A percentile compares a stretch with the other conserved stretches of the same genome.
Conservation (phyloP, 2,888 invertebrate species). For the Muscina levida region DNA sequence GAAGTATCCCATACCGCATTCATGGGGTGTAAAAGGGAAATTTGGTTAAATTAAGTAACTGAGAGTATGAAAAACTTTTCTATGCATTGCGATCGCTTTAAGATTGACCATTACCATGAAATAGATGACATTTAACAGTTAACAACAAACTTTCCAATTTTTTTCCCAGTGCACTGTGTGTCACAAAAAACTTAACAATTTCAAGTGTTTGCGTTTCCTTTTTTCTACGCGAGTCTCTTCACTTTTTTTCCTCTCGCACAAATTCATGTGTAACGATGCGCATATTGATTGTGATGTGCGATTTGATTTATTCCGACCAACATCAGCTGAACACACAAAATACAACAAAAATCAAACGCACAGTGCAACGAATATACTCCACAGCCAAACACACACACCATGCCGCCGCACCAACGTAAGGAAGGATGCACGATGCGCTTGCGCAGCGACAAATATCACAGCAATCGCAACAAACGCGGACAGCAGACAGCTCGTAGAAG, state of each 20-base stretch:
- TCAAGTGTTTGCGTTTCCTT: constrained; percentile 44
- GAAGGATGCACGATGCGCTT: constrained; percentile 54
- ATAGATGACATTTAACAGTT: no score
- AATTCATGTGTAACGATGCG: constrained; percentile 64
- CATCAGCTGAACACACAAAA: constrained; percentile 61
- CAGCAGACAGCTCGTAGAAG: not conserved
- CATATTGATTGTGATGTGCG: constrained; percentile 68
- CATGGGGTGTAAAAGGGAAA: no score
- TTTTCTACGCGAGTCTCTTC: not conserved
- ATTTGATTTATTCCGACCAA: constrained; percentile 77
- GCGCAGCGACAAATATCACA: constrained; percentile 28
- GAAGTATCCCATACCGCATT: no score
- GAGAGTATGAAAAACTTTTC: no score
- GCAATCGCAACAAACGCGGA: constrained; percentile 11
- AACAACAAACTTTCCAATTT: no score
- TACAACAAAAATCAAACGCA: constrained; percentile 75
- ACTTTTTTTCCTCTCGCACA: constrained; percentile 27
- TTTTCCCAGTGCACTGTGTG: constrained; percentile 9
- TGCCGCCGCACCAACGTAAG: not conserved
- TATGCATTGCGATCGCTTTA: no score
- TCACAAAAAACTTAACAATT: constrained; percentile 8
- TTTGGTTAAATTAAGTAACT: no score
- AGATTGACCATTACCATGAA: no score
- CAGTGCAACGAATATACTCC: constrained; percentile 73
- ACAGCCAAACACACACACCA: not conserved